phyloP scores from a whole-genome alignment of 2,888 invertebrate genomes.

The Cistogaster globosa region DNA sequence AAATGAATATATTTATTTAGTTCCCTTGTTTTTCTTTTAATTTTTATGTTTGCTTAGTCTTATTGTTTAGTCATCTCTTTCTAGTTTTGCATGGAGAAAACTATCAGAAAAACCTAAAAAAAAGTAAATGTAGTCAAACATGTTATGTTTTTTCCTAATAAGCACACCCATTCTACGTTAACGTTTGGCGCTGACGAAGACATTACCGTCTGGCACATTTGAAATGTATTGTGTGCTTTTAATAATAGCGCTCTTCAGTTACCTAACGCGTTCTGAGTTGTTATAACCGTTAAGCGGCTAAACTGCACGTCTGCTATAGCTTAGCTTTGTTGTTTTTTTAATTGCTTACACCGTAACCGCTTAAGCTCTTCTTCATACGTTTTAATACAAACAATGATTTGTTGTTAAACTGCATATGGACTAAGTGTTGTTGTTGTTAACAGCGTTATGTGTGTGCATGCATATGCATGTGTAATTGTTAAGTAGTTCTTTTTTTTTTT shows the following conservation, averaged over 20 bases:
- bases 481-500: slow-evolving; percentile 24
- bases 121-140: slow-evolving; percentile 57
- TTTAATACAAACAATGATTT: slow-evolving; percentile 31
- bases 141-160: slow-evolving; percentile 52
- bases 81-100: slow-evolving; percentile 51
- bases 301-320: slow-evolving; percentile 48
- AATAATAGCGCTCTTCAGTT: slow-evolving; percentile 71
- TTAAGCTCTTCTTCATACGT: slow-evolving; percentile 42
- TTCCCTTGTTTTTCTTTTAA: slow-evolving; percentile 3
- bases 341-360: slow-evolving; percentile 62
- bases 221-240: slow-evolving; percentile 65
- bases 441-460: slow-evolving; percentile 30
- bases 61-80: slow-evolving; percentile 49
- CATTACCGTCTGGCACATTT: slow-evolving; percentile 51
- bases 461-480: slow-evolving; percentile 41
- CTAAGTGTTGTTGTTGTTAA: slow-evolving; percentile 38
- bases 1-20: background rate
- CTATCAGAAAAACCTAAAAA: background rate
- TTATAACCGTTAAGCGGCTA: slow-evolving; percentile 71
- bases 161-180: slow-evolving; percentile 64
- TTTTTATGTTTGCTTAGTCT: background rate
- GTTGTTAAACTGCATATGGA: slow-evolving; percentile 53
- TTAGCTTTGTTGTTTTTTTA: slow-evolving; percentile 31
- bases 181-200: slow-evolving; percentile 32
- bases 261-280: slow-evolving; percentile 72